These are phyloP conservation scores for Helleia helle DNA, from an alignment of 2,888 invertebrate genomes.

Conservation along the genomic window DNA sequence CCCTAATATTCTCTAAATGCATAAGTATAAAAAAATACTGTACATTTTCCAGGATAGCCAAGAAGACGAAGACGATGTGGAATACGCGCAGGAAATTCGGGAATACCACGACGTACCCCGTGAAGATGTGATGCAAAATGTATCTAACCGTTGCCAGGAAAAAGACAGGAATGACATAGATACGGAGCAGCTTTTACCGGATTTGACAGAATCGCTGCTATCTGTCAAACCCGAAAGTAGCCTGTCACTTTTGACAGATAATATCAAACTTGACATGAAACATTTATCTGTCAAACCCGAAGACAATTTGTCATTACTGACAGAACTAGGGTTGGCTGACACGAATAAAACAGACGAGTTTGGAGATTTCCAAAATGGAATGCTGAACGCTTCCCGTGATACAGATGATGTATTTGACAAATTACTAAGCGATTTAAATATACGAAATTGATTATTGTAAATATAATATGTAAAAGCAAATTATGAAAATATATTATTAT, in stretches of 20 bases:
- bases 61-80: constrained; percentile 74
- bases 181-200: constrained; percentile 50
- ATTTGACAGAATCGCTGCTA: constrained; percentile 25
- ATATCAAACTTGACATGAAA: constrained; percentile 17
- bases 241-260: constrained; percentile 56
- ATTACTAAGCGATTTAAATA: constrained; percentile 49
- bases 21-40: too few relatives aligned
- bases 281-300: neutral
- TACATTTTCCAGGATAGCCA: constrained; percentile 45
- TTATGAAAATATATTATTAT: too few relatives aligned
- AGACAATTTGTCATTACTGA: constrained; percentile 55
- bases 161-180: constrained; percentile 50
- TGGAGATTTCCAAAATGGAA: constrained; percentile 60
- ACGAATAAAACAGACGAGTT: constrained; percentile 51
- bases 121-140: constrained; percentile 52
- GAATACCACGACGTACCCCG: constrained; percentile 61
- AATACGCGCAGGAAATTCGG: constrained; percentile 59
- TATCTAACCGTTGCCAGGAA: constrained; percentile 41
- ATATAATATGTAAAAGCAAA: too few relatives aligned
- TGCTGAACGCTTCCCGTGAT: constrained; percentile 36
- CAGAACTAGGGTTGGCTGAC: constrained; percentile 74
- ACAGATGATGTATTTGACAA: constrained; percentile 60
- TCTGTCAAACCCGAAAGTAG: constrained; percentile 16
- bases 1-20: too few relatives aligned
- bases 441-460: constrained; percentile 38